These are phyloP conservation scores for Ephialtes manifestator DNA, from an alignment of 2,888 invertebrate genomes.

Conservation along the genomic window DNA sequence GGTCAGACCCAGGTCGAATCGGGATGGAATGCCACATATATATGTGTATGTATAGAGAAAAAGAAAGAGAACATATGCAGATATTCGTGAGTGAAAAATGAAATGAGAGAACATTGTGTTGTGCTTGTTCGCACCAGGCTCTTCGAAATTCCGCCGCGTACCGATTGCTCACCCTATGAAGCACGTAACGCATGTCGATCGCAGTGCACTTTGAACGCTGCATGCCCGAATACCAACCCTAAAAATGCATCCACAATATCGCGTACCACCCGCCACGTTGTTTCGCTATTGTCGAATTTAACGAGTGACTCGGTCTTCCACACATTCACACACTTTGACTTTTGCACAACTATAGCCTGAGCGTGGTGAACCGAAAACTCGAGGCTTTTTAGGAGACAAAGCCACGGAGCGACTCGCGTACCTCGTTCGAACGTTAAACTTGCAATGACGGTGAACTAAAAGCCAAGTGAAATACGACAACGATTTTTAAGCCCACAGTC, in stretches of 20 bases:
- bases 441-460: neutral
- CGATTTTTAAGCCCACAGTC: neutral
- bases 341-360: neutral
- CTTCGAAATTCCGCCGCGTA: slow-evolving; percentile 14
- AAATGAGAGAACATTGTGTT: neutral
- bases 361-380: neutral
- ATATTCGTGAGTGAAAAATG: slow-evolving; percentile 13
- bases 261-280: neutral
- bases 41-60: slow-evolving; percentile 9
- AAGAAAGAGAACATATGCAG: neutral
- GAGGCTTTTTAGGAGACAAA: slow-evolving; percentile 1
- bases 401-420: neutral
- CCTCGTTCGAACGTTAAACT: neutral
- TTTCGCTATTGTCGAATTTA: slow-evolving; percentile 16
- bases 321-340: neutral
- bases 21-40: slow-evolving; percentile 10
- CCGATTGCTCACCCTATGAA: neutral
- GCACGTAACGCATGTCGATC: slow-evolving; percentile 31
- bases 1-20: no score
- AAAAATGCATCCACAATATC: slow-evolving; percentile 29
- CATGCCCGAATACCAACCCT: neutral
- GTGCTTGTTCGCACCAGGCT: neutral
- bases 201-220: slow-evolving; percentile 1
- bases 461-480: neutral
- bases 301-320: slow-evolving; percentile 22